Evolutionary conservation across 2,113 vertebrate genomes (phyloP).

Genomic region (Falcunculus frontatus): DNA sequence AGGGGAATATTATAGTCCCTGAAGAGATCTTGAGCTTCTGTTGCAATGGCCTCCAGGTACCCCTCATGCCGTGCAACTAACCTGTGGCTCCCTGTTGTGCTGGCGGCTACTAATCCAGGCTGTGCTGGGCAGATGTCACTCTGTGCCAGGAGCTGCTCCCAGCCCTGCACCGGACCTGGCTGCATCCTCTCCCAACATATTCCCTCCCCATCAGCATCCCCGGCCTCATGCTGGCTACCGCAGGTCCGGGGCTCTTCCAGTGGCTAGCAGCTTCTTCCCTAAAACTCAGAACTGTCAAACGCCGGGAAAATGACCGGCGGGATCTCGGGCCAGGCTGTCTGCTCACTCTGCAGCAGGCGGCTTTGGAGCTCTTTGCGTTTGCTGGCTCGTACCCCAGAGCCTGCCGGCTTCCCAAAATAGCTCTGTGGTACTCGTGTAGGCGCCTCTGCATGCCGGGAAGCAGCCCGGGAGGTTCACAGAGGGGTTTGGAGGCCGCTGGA

Average conservation of each 20-base stretch:
- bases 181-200: rapidly evolving
- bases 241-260: not conserved
- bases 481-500: not conserved
- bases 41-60: constrained; percentile 48
- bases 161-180: not conserved
- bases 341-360: not conserved
- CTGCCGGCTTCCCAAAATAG: constrained; percentile 24
- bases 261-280: rapidly evolving
- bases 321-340: not conserved
- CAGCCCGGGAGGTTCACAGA: not conserved
- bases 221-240: rapidly evolving
- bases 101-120: not conserved
- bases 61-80: not conserved
- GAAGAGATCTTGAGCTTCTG: constrained; percentile 47
- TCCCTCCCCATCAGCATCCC: not conserved
- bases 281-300: not conserved
- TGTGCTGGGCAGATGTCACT: not conserved
- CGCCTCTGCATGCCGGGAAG: not conserved
- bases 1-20: constrained; percentile 9
- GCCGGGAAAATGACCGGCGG: rapidly evolving
- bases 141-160: not conserved
- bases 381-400: not conserved
- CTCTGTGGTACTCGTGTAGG: not conserved
- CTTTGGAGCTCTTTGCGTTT: not conserved
- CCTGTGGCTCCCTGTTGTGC: not conserved